Percentiles rank a stretch among this genome's conserved stretches.
Conservation (phyloP, 2,797 vertebrate species). For the Passerculus sandwichensis region DNA sequence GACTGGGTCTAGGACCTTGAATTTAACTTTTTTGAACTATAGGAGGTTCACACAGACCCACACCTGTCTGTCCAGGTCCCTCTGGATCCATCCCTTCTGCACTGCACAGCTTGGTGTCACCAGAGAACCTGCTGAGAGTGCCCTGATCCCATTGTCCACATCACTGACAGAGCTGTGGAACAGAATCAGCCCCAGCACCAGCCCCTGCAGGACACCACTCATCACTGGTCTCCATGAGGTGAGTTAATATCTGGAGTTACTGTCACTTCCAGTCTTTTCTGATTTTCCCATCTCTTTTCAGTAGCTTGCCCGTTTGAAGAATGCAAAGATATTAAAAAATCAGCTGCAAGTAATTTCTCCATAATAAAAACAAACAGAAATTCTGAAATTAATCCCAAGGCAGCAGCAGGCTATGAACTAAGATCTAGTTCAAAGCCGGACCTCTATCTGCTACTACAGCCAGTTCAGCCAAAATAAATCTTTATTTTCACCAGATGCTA, state of each 20-base stretch:
- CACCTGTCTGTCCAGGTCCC: neutral
- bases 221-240: neutral
- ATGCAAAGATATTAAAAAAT: constrained; percentile 41
- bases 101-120: neutral
- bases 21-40: neutral
- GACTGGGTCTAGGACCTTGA: accelerated
- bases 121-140: accelerated
- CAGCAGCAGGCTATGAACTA: constrained; percentile 57
- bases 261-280: neutral
- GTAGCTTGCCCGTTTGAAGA: constrained; percentile 12
- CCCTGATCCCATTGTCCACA: neutral
- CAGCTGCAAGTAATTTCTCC: constrained; percentile 61
- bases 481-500: constrained; percentile 66
- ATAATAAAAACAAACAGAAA: constrained; percentile 56
- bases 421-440: constrained; percentile 60
- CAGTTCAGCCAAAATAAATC: constrained; percentile 65
- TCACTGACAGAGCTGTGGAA: neutral
- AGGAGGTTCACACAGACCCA: neutral
- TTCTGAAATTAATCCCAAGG: constrained; percentile 65
- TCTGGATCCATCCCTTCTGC: neutral
- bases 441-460: constrained; percentile 49
- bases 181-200: neutral
- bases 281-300: neutral
- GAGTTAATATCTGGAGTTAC: neutral
- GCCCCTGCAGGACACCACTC: neutral